These are phyloP conservation scores for Erebia aethiops DNA, from an alignment of 2,888 invertebrate genomes.

Conservation along the genomic window DNA sequence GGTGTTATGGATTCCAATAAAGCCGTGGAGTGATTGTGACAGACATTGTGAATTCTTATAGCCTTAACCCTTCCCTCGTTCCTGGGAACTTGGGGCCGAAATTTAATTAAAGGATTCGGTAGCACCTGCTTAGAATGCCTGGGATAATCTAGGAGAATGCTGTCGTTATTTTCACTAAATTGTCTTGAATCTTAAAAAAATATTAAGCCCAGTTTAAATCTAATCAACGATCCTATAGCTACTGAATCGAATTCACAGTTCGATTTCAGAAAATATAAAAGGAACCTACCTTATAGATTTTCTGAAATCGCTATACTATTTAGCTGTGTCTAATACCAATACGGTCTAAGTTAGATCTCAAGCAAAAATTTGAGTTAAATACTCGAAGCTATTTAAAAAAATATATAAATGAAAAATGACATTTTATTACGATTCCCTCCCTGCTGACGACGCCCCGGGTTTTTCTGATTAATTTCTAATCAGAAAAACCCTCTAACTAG, in stretches of 20 bases:
- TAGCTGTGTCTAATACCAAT: no score
- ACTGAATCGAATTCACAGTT: background rate
- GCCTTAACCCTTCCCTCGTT: conserved; percentile 31
- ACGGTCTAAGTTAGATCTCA: no score
- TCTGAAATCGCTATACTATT: no score
- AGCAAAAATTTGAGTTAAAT: no score
- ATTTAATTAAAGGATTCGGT: conserved; percentile 31
- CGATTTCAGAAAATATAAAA: no score
- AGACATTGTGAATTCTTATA: conserved; percentile 38
- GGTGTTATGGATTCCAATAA: conserved; percentile 43
- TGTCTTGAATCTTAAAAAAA: background rate
- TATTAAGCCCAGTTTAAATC: background rate
- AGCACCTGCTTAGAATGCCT: conserved; percentile 27
- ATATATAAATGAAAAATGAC: no score
- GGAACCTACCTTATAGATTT: no score
- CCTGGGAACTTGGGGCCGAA: background rate
- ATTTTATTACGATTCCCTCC: background rate
- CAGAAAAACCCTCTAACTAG: no score
- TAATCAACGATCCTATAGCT: background rate
- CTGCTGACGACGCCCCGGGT: no score
- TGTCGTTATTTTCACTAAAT: background rate
- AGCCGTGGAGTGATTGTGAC: conserved; percentile 35
- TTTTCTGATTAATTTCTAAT: no score
- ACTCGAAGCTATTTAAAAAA: no score
- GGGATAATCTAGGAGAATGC: conserved; percentile 10